These are phyloP conservation scores for Metacarcinus magister DNA, from an alignment of 2,888 invertebrate species.

Conservation along the genomic window DNA sequence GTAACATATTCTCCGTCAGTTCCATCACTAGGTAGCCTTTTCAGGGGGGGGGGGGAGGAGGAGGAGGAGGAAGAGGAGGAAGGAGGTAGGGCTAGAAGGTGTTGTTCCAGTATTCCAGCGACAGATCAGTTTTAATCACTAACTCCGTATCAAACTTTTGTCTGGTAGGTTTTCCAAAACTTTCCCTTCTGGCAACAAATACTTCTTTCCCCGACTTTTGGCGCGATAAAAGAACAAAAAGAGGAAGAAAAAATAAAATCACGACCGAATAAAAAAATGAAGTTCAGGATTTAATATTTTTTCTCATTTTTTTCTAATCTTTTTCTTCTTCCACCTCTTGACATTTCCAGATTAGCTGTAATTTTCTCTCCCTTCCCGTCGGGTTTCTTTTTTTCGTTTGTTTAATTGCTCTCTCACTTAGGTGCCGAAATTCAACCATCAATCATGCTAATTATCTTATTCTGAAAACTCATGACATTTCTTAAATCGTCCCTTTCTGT, in stretches of 20 bases:
- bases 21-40: not conserved
- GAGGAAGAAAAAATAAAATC: not conserved
- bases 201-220: conserved; percentile 21
- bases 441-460: conserved; percentile 7
- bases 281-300: not conserved
- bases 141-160: conserved; percentile 28
- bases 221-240: not conserved
- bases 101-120: not conserved
- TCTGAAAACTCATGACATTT: not conserved
- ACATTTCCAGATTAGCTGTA: not conserved
- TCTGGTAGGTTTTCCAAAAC: not conserved
- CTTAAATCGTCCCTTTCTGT: not conserved
- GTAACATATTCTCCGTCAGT: not conserved
- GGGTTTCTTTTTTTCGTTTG: not conserved
- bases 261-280: not conserved
- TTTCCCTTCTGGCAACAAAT: conserved; percentile 44
- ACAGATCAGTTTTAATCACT: conserved; percentile 36
- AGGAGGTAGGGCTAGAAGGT: not conserved
- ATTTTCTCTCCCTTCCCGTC: not conserved
- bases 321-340: not conserved
- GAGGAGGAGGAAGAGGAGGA: conserved; percentile 1
- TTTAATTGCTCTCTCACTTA: not conserved
- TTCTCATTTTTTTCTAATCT: not conserved
- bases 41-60: not conserved
- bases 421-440: not conserved